Evolutionary conservation across 2,113 vertebrate species (phyloP), one percentile per base, ranked within the genome.

Genomic region (Psettodes erumei): DNA sequence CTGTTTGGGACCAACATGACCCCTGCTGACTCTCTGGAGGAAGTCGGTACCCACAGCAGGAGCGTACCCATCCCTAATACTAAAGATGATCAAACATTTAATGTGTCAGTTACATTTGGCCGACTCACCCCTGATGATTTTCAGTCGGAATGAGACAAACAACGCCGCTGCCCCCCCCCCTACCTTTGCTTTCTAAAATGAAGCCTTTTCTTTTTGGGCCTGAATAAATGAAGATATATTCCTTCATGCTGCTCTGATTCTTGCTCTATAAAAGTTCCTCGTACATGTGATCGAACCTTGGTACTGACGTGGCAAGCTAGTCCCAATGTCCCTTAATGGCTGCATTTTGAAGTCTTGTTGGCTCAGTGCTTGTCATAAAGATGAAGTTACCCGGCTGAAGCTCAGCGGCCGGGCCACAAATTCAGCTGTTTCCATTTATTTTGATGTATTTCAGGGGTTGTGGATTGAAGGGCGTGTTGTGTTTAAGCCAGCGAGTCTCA

Each of bases 311-410:
- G 48, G 71, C 78, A 32, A 16, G 32, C 55, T 63, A 51, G n/a
- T 86, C 77, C 68, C 63, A 56, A 23, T 48, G 59, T 63, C 75
- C 84, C 84, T 78, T 80, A 86, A 86, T 85, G 58, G 63, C 61
- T 35, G 30, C 51, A 15, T 72, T 62, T 81, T 61, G 66, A 67
- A n/a, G 75, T 73, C 82, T 38, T 61, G 61, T 71, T 59, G 25
- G 50, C 35, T n/a, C 64, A 62, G 64, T 61, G 54, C 72, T 75
- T 64, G 73, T 80, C 75, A 78, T 71, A 51, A 68, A 75, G 51
- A 81, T 73, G 54, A 72, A 76, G 56, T 55, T 50, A 50, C n/a
- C 40, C 18, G 6, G 48, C 63, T 59, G 47, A 63, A 77, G 40
- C 65, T 78, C 65, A 18, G 35, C 5, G 21, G 64, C 64, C 37